Base-by-base conservation (phyloP, 2,797 vertebrate species). In the Vultur gryphus region DNA sequence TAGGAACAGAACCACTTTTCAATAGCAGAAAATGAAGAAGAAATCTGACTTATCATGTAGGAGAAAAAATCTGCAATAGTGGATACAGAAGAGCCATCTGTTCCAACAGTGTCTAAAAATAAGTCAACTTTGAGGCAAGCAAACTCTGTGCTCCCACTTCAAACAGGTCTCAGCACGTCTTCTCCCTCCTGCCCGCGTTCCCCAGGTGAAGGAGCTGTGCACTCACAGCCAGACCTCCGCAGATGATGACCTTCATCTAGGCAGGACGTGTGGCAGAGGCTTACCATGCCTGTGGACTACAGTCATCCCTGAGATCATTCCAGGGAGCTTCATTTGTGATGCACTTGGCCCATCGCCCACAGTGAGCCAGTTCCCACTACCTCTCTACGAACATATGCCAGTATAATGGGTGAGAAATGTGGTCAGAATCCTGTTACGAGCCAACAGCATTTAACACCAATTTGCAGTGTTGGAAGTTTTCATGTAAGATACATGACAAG, bases 71-170 rank as follows among this genome's bases (percentile, higher is more conserved):
- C 28, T 29, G 41, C 31, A 64, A 20, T 1, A 46, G 49, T 11
- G 24, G 80, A 84, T 41, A 62, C 19, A 64, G 61, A 65, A 61
- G 61, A 93, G 44, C 77, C 83, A 94, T 93, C 79, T 97, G 93
- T 77, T 96, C 85, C 90, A 90, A 57, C 1, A 0, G 33, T 18
- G 31, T 59, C 41, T 43, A 39, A 84, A 91, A 81, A 58, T 10
- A 87, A 48, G 67, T 10, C 57, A 79, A 29, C 71, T 79, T 43
- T 12, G 46, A 94, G 64, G 44, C 57, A 92, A 87, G 65, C 37
- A 62, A 65, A 35, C 33, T 25, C 51, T 54, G 33, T 28, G 51
- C 64, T 65, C 58, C 57, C 12, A 24, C 51, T 87, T 59, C n/a
- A 57, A 33, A 81, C 6, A 58, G 46, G 51, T 69, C 43, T 65